Evolutionary conservation across 2,888 invertebrate genomes (phyloP).

Genomic region (Ceraclea dissimilis): DNA sequence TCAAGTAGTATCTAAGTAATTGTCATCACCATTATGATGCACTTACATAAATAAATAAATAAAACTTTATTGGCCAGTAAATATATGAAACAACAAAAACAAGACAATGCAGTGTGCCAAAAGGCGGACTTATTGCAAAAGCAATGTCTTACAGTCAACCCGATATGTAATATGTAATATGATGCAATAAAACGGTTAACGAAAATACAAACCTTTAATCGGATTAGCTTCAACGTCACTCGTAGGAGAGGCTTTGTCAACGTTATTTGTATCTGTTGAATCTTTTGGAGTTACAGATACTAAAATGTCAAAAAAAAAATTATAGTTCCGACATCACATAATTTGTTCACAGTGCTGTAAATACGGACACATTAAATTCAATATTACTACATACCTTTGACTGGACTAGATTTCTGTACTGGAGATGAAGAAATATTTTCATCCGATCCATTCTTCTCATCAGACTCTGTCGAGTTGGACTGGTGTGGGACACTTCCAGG

Average conservation of each 20-base stretch:
- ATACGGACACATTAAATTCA: no score
- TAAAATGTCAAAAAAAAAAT: not conserved
- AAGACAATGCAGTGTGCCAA: no score
- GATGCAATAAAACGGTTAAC: not conserved
- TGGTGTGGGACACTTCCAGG: conserved; percentile 40
- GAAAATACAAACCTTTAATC: conserved; percentile 35
- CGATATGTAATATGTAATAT: no score
- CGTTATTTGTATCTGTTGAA: conserved; percentile 3
- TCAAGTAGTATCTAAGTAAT: no score
- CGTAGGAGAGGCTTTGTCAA: conserved; percentile 45
- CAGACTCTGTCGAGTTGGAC: not conserved
- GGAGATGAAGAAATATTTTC: conserved; percentile 31
- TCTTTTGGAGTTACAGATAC: conserved; percentile 10
- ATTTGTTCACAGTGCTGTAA: no score
- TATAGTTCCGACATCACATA: no score
- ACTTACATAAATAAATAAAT: no score
- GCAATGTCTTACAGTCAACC: no score
- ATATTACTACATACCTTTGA: conserved; percentile 13
- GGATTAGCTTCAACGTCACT: conserved; percentile 41
- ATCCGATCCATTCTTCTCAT: conserved; percentile 21
- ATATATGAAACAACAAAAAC: no score
- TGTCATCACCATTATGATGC: no score
- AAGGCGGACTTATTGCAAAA: no score
- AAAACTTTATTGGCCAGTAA: no score
- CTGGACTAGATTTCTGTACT: conserved; percentile 30